Evolutionary conservation across 2,888 invertebrate species (phyloP).

Genomic region (Lepidonotus clava): DNA sequence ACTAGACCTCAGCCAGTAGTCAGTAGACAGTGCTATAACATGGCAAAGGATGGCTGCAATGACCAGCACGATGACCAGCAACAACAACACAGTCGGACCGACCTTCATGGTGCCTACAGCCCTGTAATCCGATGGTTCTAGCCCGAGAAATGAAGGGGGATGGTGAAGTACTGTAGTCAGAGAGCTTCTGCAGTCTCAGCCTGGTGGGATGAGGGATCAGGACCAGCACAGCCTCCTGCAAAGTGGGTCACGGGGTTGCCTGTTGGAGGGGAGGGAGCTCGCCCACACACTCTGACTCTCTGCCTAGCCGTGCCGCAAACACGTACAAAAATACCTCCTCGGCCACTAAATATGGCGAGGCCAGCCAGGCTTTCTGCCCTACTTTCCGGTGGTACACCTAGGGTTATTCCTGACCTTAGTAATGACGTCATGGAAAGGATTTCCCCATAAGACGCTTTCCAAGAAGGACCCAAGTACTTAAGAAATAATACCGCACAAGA

Average conservation of each 20-base stretch:
- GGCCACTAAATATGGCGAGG: not conserved
- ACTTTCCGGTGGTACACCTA: not conserved
- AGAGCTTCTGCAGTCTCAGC: no score
- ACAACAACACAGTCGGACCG: slow-evolving; percentile 57
- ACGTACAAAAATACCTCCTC: not conserved
- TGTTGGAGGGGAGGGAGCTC: slow-evolving; percentile 27
- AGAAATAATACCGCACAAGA: no score
- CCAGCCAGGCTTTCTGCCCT: not conserved
- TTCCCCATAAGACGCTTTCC: no score
- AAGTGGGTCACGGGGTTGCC: not conserved
- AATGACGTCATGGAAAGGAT: not conserved
- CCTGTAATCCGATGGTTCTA: no score
- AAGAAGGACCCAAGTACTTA: no score
- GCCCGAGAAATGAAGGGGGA: no score
- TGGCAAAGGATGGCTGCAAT: slow-evolving; percentile 64
- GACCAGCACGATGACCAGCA: slow-evolving; percentile 61
- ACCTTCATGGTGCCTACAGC: slow-evolving; percentile 28
- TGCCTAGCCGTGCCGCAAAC: not conserved
- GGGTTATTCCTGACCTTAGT: not conserved
- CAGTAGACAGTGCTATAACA: slow-evolving; percentile 64
- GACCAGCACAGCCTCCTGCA: no score
- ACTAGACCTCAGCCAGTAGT: slow-evolving; percentile 64
- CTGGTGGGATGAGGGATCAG: no score
- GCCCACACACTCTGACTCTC: not conserved
- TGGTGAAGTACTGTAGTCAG: no score